Percentiles rank a stretch among this genome's conserved stretches.
phyloP scores from a whole-genome alignment of 2,797 vertebrate genomes.

The Anas flavirostris region DNA sequence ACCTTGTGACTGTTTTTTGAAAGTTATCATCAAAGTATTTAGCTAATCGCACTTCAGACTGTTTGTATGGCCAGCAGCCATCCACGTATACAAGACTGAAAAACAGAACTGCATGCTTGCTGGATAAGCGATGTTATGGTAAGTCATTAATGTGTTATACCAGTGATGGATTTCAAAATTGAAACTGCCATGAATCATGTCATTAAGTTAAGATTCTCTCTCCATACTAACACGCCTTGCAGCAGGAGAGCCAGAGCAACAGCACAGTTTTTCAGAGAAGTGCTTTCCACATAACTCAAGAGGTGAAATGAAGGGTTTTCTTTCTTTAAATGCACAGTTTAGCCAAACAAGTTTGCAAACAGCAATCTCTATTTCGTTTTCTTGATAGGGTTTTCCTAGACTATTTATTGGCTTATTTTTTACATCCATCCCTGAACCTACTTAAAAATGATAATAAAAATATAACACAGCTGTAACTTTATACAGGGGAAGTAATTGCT shows the following conservation, averaged over 20 bases:
- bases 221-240: rapidly evolving
- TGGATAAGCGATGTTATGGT: background rate
- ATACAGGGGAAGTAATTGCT: background rate
- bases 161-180: background rate
- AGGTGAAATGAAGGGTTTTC: background rate
- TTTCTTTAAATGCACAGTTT: background rate
- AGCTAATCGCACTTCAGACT: background rate
- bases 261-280: background rate
- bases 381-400: background rate
- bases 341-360: background rate
- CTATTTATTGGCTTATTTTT: background rate
- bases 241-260: background rate
- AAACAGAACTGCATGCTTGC: background rate
- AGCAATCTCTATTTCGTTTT: background rate
- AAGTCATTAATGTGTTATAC: background rate
- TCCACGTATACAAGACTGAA: background rate
- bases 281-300: background rate
- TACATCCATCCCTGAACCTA: background rate
- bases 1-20: constrained; percentile 9
- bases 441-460: background rate
- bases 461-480: background rate
- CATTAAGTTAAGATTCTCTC: background rate
- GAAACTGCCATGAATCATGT: background rate
- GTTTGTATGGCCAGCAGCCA: constrained; percentile 20
- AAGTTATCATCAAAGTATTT: background rate